phyloP scores from a whole-genome alignment of 1,140 invertebrate genomes.

The Hycleus phaleratus region DNA sequence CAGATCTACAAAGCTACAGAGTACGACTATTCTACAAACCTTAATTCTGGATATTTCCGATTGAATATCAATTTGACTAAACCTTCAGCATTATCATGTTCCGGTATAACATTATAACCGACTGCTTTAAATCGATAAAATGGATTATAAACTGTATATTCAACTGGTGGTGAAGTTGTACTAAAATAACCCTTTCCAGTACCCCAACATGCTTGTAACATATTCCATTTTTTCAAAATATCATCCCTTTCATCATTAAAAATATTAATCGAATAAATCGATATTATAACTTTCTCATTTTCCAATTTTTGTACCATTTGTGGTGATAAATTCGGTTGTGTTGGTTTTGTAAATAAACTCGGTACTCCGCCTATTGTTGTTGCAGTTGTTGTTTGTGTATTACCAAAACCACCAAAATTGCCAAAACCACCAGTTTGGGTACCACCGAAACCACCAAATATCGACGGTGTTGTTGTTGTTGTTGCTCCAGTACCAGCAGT shows the following conservation, averaged over 20 bases:
- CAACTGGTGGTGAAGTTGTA: constrained; percentile 61
- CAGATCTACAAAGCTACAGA: constrained; percentile 38
- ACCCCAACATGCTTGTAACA: constrained; percentile 90
- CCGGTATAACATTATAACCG: constrained; percentile 77
- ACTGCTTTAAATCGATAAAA: constrained; percentile 90
- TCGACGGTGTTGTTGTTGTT: constrained; percentile 17
- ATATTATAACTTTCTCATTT: constrained; percentile 32
- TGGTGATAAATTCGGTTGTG: constrained; percentile 45
- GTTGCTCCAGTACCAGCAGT: constrained; percentile 20
- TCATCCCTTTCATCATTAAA: constrained; percentile 90
- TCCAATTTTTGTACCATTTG: constrained; percentile 44
- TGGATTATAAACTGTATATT: constrained; percentile 82
- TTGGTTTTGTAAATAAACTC: constrained; percentile 43
- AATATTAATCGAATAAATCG: constrained; percentile 57
- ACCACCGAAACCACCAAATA: constrained; percentile 47
- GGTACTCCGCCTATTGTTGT: constrained; percentile 26
- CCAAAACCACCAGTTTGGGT: constrained; percentile 47
- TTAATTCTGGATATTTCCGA: constrained; percentile 68
- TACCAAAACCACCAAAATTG: constrained; percentile 43
- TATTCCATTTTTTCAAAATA: constrained; percentile 87
- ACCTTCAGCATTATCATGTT: constrained; percentile 77
- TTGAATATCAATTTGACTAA: constrained; percentile 75
- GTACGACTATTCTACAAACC: no score
- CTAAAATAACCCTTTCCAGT: constrained; percentile 69
- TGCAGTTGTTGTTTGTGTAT: constrained; percentile 25